phyloP scores from a whole-genome alignment of 2,888 invertebrate genomes.

The Melanargia galathea region DNA sequence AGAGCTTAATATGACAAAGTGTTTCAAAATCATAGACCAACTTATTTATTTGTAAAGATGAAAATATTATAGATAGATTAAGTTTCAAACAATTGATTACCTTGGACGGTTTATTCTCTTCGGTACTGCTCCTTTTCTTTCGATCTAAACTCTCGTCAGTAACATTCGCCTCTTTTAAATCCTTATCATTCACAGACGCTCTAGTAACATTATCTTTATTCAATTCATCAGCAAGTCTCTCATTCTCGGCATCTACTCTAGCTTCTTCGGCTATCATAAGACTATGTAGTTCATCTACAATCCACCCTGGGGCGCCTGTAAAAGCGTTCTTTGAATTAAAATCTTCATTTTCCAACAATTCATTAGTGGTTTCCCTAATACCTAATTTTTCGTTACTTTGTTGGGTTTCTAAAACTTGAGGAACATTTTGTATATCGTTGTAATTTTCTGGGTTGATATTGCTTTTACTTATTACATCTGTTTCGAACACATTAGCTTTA shows the following conservation, averaged over 20 bases:
- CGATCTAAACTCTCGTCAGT: slow-evolving; percentile 46
- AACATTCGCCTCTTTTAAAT: slow-evolving; percentile 26
- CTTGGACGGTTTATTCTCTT: slow-evolving; percentile 62
- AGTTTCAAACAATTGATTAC: slow-evolving; percentile 42
- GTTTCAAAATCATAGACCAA: too few species aligned
- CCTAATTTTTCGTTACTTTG: slow-evolving; percentile 26
- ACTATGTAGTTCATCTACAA: slow-evolving; percentile 40
- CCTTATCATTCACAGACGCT: slow-evolving; percentile 13
- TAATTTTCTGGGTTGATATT: slow-evolving; percentile 30
- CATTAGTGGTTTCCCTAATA: slow-evolving; percentile 32
- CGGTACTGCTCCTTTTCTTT: slow-evolving; percentile 62
- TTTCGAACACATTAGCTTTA: slow-evolving; percentile 23
- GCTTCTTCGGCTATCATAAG: slow-evolving; percentile 42
- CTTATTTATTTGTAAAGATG: too few species aligned
- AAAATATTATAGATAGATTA: too few species aligned
- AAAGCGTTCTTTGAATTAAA: slow-evolving; percentile 37
- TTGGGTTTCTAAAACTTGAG: slow-evolving; percentile 25
- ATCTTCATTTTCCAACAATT: slow-evolving; percentile 32
- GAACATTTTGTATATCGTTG: slow-evolving; percentile 30
- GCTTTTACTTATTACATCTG: slow-evolving; percentile 29
- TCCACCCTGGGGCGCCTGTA: slow-evolving; percentile 43
- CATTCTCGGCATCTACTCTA: slow-evolving; percentile 46
- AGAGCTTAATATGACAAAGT: too few species aligned
- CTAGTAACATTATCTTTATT: slow-evolving; percentile 23
- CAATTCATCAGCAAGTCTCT: slow-evolving; percentile 43